Conservation (phyloP, 2,888 invertebrate genomes). For the Stegophylla sp. region DNA sequence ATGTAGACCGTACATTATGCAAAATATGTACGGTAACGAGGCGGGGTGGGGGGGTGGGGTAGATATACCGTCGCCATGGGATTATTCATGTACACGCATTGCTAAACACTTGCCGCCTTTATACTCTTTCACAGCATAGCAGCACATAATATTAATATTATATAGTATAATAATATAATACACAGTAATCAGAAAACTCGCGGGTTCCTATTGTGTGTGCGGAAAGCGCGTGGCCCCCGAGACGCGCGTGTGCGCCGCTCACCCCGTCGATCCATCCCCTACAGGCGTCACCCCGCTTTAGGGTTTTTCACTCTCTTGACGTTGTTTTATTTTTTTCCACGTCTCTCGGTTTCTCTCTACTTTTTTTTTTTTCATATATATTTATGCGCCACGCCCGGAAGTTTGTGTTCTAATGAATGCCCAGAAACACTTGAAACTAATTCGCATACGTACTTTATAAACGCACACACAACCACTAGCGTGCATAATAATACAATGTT, state of each 20-base stretch:
- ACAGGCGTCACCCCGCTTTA: background rate
- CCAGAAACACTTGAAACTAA: slow-evolving; percentile 33
- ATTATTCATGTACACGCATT: slow-evolving; percentile 52
- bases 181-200: slow-evolving; percentile 35
- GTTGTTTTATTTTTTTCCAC: background rate
- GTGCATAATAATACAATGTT: no score
- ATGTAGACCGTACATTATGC: no score
- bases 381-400: slow-evolving; percentile 25
- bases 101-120: slow-evolving; percentile 37
- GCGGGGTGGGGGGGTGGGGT: no score
- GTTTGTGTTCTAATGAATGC: slow-evolving; percentile 45
- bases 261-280: background rate
- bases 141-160: no score
- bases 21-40: no score
- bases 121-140: slow-evolving; percentile 20
- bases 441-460: background rate
- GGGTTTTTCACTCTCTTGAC: slow-evolving; percentile 39
- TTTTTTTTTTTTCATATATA: background rate
- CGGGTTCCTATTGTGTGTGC: slow-evolving; percentile 2
- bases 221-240: background rate
- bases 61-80: slow-evolving; percentile 24
- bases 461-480: no score
- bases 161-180: no score
- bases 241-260: slow-evolving; percentile 2
- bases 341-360: slow-evolving; percentile 13